Evolutionary conservation across 2,888 invertebrate genomes (phyloP), one percentile per base, ranked within the genome.

Genomic region (Amaurobius ferox): DNA sequence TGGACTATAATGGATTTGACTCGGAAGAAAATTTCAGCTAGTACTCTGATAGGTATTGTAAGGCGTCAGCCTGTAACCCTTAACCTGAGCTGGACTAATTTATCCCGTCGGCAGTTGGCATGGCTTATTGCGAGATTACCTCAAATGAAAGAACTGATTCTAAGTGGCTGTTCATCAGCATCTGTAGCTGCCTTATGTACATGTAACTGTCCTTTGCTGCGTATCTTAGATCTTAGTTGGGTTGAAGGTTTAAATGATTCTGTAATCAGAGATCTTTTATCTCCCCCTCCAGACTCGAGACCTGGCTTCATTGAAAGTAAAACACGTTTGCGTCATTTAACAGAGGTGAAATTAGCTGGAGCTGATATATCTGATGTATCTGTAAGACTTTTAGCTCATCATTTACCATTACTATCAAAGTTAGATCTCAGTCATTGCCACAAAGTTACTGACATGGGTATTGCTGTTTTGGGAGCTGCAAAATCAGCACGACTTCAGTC

Each of bases 351-450:
- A 88, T 92, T 98, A 74, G 95, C 96, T 29, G 89, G 89, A 44
- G 97, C 97, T 0, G 97, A 97, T 90, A 94, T 98, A 88, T 96
- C 96, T 0, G 98, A 98, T 91, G 95, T 96, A n/a, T 94, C 96
- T 0, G 93, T 96, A 91, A 93, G 91, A 72, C 90, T 91, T 32
- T 89, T 92, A 28, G 90, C 90, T 11, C 90, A 90, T 66, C 90
- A 91, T 88, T 85, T 92, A 76, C 90, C 89, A 13, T 76, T 83
- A 13, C 92, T 98, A 76, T 93, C 94, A 79, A 94, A 94, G 89
- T 92, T 98, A 89, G 96, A 97, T 92, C 93, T 98, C 94, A 96
- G 88, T 88, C 95, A 96, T 79, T 98, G 98, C 91, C 95, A 95
- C 80, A 94, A 96, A 29, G 94, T 98, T 55, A 96, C 97, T 0